These are phyloP conservation scores for Malacoctenus gilli DNA, from an alignment of 2,797 vertebrate species.

Conservation along the genomic window DNA sequence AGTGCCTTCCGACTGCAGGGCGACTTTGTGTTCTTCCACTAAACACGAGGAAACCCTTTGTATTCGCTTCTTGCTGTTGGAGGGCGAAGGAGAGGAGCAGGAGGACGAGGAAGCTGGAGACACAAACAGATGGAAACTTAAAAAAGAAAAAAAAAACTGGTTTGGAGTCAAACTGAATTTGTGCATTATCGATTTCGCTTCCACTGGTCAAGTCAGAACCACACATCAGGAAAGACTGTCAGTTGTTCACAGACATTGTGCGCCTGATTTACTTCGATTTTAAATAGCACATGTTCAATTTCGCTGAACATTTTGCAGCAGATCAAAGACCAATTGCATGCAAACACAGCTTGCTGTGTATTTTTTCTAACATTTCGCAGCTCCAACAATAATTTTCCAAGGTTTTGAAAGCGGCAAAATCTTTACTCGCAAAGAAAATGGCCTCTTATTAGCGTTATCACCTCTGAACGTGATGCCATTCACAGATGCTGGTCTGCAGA, in stretches of 20 bases:
- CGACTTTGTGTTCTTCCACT: background rate
- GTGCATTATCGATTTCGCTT: constrained; percentile 18
- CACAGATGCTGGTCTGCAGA: constrained; percentile 29
- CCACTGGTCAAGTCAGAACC: constrained; percentile 1
- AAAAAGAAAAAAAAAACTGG: constrained; percentile 10
- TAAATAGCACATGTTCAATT: no score
- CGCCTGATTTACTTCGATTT: no score
- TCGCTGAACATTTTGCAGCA: no score
- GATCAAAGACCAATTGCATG: no score
- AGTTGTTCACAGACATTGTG: no score
- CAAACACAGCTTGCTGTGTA: no score
- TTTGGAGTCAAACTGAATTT: background rate
- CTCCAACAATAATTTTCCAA: no score
- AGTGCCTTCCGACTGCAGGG: background rate
- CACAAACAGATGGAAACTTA: constrained; percentile 6
- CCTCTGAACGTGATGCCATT: constrained; percentile 30
- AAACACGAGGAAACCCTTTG: background rate
- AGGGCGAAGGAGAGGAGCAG: no score
- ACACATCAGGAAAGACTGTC: no score
- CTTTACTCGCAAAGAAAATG: background rate
- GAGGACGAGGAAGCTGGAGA: background rate
- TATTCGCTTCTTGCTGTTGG: constrained; percentile 1
- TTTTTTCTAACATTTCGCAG: no score
- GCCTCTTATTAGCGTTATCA: constrained; percentile 17
- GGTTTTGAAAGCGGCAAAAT: constrained; percentile 5